Conservation (phyloP, 2,888 invertebrate genomes). For the Sinhomidia bicolor region DNA sequence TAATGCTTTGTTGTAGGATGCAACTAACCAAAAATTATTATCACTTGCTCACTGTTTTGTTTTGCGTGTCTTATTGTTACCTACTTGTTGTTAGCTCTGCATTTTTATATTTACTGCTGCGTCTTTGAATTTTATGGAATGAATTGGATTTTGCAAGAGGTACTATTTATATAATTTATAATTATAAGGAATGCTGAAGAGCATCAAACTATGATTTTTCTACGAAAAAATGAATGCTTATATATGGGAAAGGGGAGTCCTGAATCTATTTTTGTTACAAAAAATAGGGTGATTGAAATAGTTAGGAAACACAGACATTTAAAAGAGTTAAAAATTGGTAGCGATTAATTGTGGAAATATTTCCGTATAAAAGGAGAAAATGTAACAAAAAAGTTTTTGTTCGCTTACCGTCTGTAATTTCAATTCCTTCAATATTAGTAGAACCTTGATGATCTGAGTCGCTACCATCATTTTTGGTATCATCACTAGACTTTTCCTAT, state of each 20-base stretch:
- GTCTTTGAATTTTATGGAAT: not conserved
- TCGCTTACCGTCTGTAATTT: constrained; percentile 80
- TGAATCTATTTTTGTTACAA: constrained; percentile 71
- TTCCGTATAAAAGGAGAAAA: constrained; percentile 62
- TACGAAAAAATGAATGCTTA: constrained; percentile 33
- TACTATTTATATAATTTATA: too few species aligned
- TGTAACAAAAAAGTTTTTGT: constrained; percentile 43
- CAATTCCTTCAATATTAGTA: constrained; percentile 78
- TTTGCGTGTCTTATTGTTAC: too few species aligned
- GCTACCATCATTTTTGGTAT: constrained; percentile 77
- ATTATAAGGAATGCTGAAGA: constrained; percentile 23
- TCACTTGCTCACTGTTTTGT: too few species aligned
- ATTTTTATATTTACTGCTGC: not conserved
- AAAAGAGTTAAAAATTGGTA: constrained; percentile 73
- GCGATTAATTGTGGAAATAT: constrained; percentile 68
- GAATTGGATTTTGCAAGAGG: constrained; percentile 1
- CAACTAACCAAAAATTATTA: too few species aligned
- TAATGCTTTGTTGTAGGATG: too few species aligned
- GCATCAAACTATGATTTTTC: not conserved
- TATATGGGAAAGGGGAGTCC: constrained; percentile 56
- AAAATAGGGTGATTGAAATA: constrained; percentile 68
- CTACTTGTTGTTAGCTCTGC: too few species aligned
- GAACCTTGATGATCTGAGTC: constrained; percentile 79
- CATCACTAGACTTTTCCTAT: constrained; percentile 80
- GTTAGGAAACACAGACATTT: constrained; percentile 73